Percentiles rank a stretch among this genome's conserved stretches.
Evolutionary conservation across 2,888 invertebrate species (phyloP).

Genomic region (Rhagophthalmus giganteus): DNA sequence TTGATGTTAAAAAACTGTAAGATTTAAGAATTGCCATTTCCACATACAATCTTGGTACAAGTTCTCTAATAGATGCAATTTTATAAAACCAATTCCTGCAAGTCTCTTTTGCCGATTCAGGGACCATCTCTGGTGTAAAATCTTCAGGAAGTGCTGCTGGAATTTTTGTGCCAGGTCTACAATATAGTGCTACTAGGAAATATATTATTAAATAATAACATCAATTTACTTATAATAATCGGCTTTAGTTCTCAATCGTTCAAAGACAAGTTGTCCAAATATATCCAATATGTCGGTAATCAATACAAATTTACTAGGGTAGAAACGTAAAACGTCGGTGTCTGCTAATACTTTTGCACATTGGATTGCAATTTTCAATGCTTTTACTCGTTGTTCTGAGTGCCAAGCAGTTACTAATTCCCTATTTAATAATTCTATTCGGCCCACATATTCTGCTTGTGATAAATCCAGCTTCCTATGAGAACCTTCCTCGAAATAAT

Average conservation of each 20-base stretch:
- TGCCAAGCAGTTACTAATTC: slow-evolving; percentile 92
- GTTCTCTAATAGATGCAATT: slow-evolving; percentile 94
- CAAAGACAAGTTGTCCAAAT: slow-evolving; percentile 88
- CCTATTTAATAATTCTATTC: slow-evolving; percentile 88
- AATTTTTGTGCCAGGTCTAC: slow-evolving; percentile 60
- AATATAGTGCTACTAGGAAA: no score
- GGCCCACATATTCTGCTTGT: slow-evolving; percentile 82
- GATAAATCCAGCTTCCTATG: slow-evolving; percentile 85
- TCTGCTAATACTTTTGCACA: slow-evolving; percentile 92
- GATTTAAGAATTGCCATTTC: slow-evolving; percentile 92
- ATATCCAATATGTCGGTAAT: slow-evolving; percentile 95
- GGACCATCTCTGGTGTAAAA: slow-evolving; percentile 78
- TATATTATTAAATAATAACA: slow-evolving; percentile 8
- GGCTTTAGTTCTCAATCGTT: slow-evolving; percentile 77
- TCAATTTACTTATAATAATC: slow-evolving; percentile 63
- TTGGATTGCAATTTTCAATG: slow-evolving; percentile 95
- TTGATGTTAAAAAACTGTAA: slow-evolving; percentile 79
- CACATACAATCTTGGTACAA: slow-evolving; percentile 90
- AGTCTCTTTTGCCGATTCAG: slow-evolving; percentile 90
- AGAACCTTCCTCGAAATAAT: slow-evolving; percentile 90
- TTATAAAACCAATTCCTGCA: slow-evolving; percentile 99
- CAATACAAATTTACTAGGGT: slow-evolving; percentile 96
- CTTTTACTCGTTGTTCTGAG: slow-evolving; percentile 91
- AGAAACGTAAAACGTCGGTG: slow-evolving; percentile 88
- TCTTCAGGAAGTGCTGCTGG: slow-evolving; percentile 62